These are phyloP conservation scores for Caranx ignobilis DNA, from an alignment of 2,113 vertebrate species.

Conservation along the genomic window DNA sequence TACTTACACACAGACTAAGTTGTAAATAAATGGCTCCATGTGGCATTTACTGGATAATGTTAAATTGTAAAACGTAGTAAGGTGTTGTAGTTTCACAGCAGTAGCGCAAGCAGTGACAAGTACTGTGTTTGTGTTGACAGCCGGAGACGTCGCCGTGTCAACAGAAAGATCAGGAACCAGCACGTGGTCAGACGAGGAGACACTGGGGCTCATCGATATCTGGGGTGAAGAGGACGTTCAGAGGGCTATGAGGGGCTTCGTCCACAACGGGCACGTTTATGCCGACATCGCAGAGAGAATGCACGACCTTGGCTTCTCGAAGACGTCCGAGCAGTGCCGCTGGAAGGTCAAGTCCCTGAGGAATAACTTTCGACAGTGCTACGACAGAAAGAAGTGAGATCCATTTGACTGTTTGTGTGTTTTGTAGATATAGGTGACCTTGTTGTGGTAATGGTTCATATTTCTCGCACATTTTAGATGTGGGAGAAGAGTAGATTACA, in stretches of 20 bases:
- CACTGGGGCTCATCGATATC: conserved; percentile 74
- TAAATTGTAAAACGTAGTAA: no score
- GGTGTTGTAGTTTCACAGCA: no score
- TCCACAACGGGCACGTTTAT: conserved; percentile 77
- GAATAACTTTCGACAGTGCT: conserved; percentile 76
- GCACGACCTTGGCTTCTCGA: conserved; percentile 62
- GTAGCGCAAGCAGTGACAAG: background rate
- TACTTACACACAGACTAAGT: no score
- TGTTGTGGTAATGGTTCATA: background rate
- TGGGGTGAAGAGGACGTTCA: conserved; percentile 79
- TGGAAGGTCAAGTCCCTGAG: conserved; percentile 79
- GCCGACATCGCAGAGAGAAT: conserved; percentile 72
- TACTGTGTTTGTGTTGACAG: conserved; percentile 33
- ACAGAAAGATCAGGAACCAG: conserved; percentile 35
- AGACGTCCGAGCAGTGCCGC: conserved; percentile 79
- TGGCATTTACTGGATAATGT: no score
- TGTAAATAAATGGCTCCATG: no score
- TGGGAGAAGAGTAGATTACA: conserved; percentile 71
- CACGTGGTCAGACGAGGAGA: conserved; percentile 77
- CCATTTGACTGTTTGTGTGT: background rate
- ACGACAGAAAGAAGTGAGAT: conserved; percentile 78
- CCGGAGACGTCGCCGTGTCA: conserved; percentile 39
- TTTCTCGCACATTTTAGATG: conserved; percentile 41
- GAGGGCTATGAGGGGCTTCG: conserved; percentile 63
- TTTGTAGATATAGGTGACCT: background rate